phyloP scores from a whole-genome alignment of 2,888 invertebrate species.

The Cosmia pyralina region DNA sequence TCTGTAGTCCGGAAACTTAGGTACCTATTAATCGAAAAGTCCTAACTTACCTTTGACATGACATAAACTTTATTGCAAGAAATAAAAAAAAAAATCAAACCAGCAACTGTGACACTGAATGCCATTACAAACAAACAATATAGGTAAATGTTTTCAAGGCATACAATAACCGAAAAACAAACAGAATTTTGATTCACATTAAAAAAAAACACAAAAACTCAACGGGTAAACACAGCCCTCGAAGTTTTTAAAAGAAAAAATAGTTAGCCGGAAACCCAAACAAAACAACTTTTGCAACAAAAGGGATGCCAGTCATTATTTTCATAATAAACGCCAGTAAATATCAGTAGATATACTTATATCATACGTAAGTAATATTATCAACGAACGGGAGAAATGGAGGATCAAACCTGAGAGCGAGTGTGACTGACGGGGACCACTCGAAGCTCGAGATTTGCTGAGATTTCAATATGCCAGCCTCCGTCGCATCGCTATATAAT shows the following conservation, averaged over 20 bases:
- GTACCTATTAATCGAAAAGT: not conserved
- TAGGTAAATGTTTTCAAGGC: not conserved
- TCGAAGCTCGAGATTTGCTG: slow-evolving; percentile 63
- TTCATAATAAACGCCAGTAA: slow-evolving; percentile 38
- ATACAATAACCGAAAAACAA: slow-evolving; percentile 5
- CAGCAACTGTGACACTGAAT: not conserved
- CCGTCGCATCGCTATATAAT: slow-evolving; percentile 52
- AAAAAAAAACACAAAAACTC: slow-evolving; percentile 7
- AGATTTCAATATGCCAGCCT: slow-evolving; percentile 69
- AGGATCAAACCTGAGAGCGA: slow-evolving; percentile 58
- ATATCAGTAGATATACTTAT: slow-evolving; percentile 41
- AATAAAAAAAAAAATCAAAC: not conserved
- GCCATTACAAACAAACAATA: not conserved
- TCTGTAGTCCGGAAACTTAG: not conserved
- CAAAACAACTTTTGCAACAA: slow-evolving; percentile 40
- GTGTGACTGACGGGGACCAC: slow-evolving; percentile 68
- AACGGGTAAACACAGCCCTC: slow-evolving; percentile 11
- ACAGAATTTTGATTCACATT: not conserved
- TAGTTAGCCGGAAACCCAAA: slow-evolving; percentile 10
- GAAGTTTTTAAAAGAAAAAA: slow-evolving; percentile 35
- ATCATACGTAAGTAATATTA: slow-evolving; percentile 52
- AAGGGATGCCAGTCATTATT: slow-evolving; percentile 38
- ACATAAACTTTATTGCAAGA: not conserved
- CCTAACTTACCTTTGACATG: not conserved
- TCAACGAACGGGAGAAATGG: slow-evolving; percentile 46